phyloP scores from a whole-genome alignment of 1,140 invertebrate species.

The Euura saliciscinereae region DNA sequence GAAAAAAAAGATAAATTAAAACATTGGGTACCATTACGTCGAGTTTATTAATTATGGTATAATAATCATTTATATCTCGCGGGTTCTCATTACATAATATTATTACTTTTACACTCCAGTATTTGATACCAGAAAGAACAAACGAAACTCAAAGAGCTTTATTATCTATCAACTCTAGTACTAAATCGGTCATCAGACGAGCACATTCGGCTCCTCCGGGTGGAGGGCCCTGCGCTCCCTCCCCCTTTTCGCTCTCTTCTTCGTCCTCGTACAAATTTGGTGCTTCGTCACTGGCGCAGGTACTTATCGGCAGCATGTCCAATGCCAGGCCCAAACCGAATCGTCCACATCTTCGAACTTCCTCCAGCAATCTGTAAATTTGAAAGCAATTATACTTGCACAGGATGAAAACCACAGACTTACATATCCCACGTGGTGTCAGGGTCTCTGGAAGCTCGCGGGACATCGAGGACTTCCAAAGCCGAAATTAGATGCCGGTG shows the following conservation, averaged over 20 bases:
- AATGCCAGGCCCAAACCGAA: slow-evolving; percentile 72
- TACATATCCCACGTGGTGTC: slow-evolving; percentile 62
- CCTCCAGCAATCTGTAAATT: slow-evolving; percentile 62
- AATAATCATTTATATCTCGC: too few relatives aligned
- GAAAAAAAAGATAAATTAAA: not conserved
- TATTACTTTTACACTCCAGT: not conserved
- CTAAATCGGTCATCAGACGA: slow-evolving; percentile 55
- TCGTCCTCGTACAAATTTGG: slow-evolving; percentile 70
- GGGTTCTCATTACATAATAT: too few relatives aligned
- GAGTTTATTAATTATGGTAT: too few relatives aligned
- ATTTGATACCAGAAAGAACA: not conserved
- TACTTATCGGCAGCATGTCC: slow-evolving; percentile 75
- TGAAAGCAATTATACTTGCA: not conserved
- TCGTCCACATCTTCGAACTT: slow-evolving; percentile 67
- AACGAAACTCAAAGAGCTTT: slow-evolving; percentile 37
- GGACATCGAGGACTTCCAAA: slow-evolving; percentile 54
- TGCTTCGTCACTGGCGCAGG: slow-evolving; percentile 72
- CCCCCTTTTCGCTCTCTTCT: slow-evolving; percentile 31
- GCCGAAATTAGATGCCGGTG: slow-evolving; percentile 63
- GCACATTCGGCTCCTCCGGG: slow-evolving; percentile 50
- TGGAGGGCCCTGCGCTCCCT: slow-evolving; percentile 39
- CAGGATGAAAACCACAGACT: slow-evolving; percentile 40
- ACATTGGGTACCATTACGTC: not conserved
- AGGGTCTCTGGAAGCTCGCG: slow-evolving; percentile 57
- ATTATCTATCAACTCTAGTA: slow-evolving; percentile 52